Evolutionary conservation across 1,140 invertebrate species (phyloP), one percentile per base, ranked within the genome.

Genomic region (Hyles vespertilio): DNA sequence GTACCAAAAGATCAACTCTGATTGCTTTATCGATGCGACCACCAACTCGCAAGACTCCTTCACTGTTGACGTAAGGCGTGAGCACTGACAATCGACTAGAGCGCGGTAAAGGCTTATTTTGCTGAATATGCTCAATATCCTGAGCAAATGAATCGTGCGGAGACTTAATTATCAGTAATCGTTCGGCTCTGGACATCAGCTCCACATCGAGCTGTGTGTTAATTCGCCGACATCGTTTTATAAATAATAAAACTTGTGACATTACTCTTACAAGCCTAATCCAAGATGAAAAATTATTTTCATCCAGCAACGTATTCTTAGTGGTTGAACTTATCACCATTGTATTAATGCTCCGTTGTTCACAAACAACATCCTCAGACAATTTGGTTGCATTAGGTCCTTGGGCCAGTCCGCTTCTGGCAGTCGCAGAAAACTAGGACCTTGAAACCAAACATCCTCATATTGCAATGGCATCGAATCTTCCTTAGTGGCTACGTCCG

Each of bases 41-140:
- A 3, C 50, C 50, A 6, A 51, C 50, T 3, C 50, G 50, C 5
- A 51, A 10, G 3, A 56, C 11, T 34, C 44, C 44, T 3, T 46
- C 2, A 3, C 46, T 22, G 33, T 56, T 44, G 8, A 56, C 5
- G 10, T 32, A 32, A 2, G 54, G 54, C 9, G 54, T 46, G 3
- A 56, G 32, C 3, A 12, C 5, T 32, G 47, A 12, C 46, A 56
- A 34, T 46, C n/a, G 46, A 55, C 53, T 55, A 7, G 9, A 45
- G 12, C 40, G 12, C 8, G n/a, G 11, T 45, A 55, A 34, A 5
- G n/a, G 11, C 32, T 43, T 55, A 7, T 55, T 55, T 9, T 45
- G 6, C 7, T 8, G 44, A 3, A 55, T 7, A 12, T 36, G 36
- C 36, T 40, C 8, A 5, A 40, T 5, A 8, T 40, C 36, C 5